Evolutionary conservation across 2,797 vertebrate species (phyloP), one percentile per base, ranked within the genome.

Genomic region (Anas georgica): DNA sequence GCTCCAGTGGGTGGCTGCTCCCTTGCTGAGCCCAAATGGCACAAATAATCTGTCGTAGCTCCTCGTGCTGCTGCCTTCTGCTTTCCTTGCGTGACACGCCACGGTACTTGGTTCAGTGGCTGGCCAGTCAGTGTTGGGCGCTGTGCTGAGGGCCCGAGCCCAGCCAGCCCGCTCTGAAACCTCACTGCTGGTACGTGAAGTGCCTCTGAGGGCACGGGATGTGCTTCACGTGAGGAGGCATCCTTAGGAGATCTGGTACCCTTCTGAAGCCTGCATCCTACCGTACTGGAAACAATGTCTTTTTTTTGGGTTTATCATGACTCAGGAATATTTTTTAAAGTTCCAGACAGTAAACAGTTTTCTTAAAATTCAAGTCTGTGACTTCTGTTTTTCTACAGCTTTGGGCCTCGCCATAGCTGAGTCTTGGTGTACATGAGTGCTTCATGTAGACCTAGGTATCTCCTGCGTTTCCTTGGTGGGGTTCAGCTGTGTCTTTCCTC

Each of bases 261-360:
- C 15, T 2, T 7, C 23, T n/a, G 75, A 41, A 59, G 41, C 20
- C 48, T 68, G 64, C 63, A 17, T 46, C 63, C 41, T 0, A 2
- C 46, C 1, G 0, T 22, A n/a, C 70, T 76, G 90, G 73, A 37
- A 35, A 22, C 0, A 0, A 70, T 10, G 45, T 54, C 37, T 33
- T 26, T 39, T 25, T 76, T 25, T 25, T 4, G 60, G 12, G 55
- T 43, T 28, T 67, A 2, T 68, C 1, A 8, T 58, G 52, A 78
- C 83, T 95, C 87, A 93, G 93, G 94, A 93, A 83, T 90, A 12
- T 74, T 89, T 94, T 56, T 62, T 12, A 58, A 73, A 33, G 11
- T 77, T 86, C 35, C 52, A 56, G 56, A 43, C 64, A 96, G 93
- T 97, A 97, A 95, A 96, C 4, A 3, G 12, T 75, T 83, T 78